Evolutionary conservation across 2,888 invertebrate species (phyloP).

Genomic region (Onthophagus sagittarius): DNA sequence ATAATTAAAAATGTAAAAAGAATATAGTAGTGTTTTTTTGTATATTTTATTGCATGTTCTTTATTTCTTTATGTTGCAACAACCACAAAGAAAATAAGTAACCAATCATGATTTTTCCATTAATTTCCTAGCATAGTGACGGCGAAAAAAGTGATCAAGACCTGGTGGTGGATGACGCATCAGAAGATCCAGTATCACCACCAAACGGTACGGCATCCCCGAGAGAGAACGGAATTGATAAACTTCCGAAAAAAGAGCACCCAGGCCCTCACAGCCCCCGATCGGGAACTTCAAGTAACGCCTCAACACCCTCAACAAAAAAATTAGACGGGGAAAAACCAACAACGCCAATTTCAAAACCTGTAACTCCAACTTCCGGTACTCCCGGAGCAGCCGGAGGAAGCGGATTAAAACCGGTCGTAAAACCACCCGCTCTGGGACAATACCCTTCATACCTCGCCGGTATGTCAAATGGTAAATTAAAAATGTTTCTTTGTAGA

Average conservation of each 20-base stretch:
- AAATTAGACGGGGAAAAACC: slow-evolving; percentile 83
- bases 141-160: slow-evolving; percentile 88
- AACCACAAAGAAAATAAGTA: neutral
- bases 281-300: slow-evolving; percentile 85
- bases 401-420: slow-evolving; percentile 53
- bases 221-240: slow-evolving; percentile 81
- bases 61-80: too few relatives aligned
- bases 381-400: slow-evolving; percentile 47
- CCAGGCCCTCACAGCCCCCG: slow-evolving; percentile 67
- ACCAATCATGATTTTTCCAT: neutral
- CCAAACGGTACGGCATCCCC: slow-evolving; percentile 88
- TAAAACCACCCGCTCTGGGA: slow-evolving; percentile 51
- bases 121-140: slow-evolving; percentile 63
- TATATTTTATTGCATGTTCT: neutral
- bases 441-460: slow-evolving; percentile 63
- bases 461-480: slow-evolving; percentile 51
- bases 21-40: neutral
- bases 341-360: slow-evolving; percentile 86
- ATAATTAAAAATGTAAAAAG: neutral
- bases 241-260: slow-evolving; percentile 74
- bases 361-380: slow-evolving; percentile 77
- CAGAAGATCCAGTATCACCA: slow-evolving; percentile 84
- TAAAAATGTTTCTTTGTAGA: neutral
- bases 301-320: slow-evolving; percentile 85
- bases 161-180: slow-evolving; percentile 91